A percentile compares a stretch with the other conserved stretches of the same genome.
phyloP scores from a whole-genome alignment of 2,113 vertebrate genomes.

The Oostethus manadensis region DNA sequence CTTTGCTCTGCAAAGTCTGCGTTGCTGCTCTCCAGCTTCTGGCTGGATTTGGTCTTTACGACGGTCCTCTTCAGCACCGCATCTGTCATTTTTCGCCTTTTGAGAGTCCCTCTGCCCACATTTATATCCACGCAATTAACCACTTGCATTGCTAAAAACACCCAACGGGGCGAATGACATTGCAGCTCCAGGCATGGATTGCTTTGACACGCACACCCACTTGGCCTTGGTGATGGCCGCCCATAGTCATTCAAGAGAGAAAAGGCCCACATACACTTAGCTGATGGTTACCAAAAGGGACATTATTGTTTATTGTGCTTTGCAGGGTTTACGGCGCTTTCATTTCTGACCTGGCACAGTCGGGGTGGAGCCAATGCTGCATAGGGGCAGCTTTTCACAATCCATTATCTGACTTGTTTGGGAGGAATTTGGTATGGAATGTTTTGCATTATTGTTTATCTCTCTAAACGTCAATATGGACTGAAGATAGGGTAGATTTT shows the following conservation, averaged over 20 bases:
- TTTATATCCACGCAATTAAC: slow-evolving; percentile 58
- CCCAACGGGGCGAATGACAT: slow-evolving; percentile 33
- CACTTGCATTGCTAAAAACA: slow-evolving; percentile 41
- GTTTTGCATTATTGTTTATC: background rate
- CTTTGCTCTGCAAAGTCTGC: slow-evolving; percentile 28
- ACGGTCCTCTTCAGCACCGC: slow-evolving; percentile 39
- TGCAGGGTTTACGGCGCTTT: slow-evolving; percentile 41
- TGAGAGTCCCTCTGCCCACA: slow-evolving; percentile 39
- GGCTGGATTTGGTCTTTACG: slow-evolving; percentile 30
- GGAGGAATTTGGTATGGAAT: background rate
- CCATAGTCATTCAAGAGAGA: slow-evolving; percentile 6
- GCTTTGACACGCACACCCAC: slow-evolving; percentile 33
- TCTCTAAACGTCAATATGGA: no score
- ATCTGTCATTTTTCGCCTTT: slow-evolving; percentile 55
- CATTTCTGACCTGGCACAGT: slow-evolving; percentile 44
- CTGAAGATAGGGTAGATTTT: no score
- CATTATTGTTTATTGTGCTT: slow-evolving; percentile 21
- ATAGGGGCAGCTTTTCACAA: background rate
- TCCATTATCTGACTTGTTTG: background rate
- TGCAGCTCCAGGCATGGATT: slow-evolving; percentile 36
- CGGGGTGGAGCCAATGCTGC: background rate
- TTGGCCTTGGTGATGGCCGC: slow-evolving; percentile 26
- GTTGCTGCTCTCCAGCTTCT: slow-evolving; percentile 25
- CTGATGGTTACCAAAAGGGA: slow-evolving; percentile 28
- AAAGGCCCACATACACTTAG: slow-evolving; percentile 11